Base-by-base conservation (phyloP, 1,140 invertebrate species). In the Monochamus saltuarius region DNA sequence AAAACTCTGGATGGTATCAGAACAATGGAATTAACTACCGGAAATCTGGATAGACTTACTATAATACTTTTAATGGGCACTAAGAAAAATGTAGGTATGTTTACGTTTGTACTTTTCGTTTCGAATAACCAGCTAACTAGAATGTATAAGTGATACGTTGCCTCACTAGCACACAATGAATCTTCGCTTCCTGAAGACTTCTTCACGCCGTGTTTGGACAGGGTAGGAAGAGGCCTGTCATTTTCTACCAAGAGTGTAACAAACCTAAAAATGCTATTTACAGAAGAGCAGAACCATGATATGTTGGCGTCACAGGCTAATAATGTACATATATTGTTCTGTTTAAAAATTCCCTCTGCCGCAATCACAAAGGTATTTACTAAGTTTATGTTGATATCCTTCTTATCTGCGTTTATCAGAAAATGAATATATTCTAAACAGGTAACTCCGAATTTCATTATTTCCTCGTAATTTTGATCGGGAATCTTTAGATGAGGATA, bases 11-110 rank as follows among this genome's bases (percentile, higher is more conserved):
- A 81, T 3, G 89, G 89, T 1, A 82, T 85, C 10, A 87, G 68
- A 6, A 86, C 81, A 69, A 86, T 87, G 35, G 85, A 86, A 75
- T 89, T 89, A 0, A 90, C 81, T 7, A 87, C 66, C 0, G 85
- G 82, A 38, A 86, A 79, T 35, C 88, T 79, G 9, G 83, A 77
- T 11, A 90, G 62, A 63, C 81, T 84, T 14, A 85, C 71, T 11
- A 85, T 79, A 0, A 85, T 68, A 46, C 75, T 80, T 64, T 75
- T 77, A 36, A 82, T 69, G 2, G 70, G 60, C 7, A 74, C 65
- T 0, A 75, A 72, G 0, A 82, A 56, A 56, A 79, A 81, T 1
- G 36, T 51, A 1, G 81, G 81, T 47, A 83, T 78, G 11, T 73
- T 71, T 10, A 65, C 55, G 8, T 53, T 61, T 17, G 16, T 46